These are phyloP conservation scores for Magallana gigas DNA, from an alignment of 1,140 invertebrate genomes.

Conservation along the genomic window DNA sequence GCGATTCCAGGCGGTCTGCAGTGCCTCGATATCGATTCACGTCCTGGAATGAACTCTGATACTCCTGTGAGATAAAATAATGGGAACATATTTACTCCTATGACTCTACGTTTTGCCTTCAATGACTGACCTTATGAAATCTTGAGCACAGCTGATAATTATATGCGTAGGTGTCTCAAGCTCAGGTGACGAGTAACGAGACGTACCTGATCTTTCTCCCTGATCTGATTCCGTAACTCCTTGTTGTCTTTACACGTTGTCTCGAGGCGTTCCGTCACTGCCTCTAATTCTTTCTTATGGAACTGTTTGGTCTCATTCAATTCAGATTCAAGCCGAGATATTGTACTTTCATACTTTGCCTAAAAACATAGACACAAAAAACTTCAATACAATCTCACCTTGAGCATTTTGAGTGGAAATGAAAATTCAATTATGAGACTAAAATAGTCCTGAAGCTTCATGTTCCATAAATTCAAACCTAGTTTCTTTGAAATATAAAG, in stretches of 20 bases:
- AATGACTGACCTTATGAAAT: too few relatives aligned
- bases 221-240: slow-evolving; percentile 60
- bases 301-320: slow-evolving; percentile 69
- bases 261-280: slow-evolving; percentile 65
- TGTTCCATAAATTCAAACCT: too few relatives aligned
- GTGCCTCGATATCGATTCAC: slow-evolving; percentile 60
- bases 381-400: too few relatives aligned
- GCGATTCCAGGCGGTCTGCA: slow-evolving; percentile 66
- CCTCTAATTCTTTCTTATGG: slow-evolving; percentile 70
- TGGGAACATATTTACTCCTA: too few relatives aligned
- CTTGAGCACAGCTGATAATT: too few relatives aligned
- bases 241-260: slow-evolving; percentile 62
- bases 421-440: too few relatives aligned
- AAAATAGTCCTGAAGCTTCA: too few relatives aligned
- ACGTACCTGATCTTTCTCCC: slow-evolving; percentile 71
- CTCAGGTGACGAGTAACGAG: too few relatives aligned
- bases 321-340: slow-evolving; percentile 69
- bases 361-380: slow-evolving; percentile 39
- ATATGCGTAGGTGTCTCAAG: too few relatives aligned
- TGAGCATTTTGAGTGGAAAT: too few relatives aligned
- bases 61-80: slow-evolving; percentile 53
- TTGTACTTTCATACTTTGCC: slow-evolving; percentile 74
- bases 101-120: too few relatives aligned
- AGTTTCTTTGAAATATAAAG: too few relatives aligned
- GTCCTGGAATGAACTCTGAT: slow-evolving; percentile 64